phyloP scores from a whole-genome alignment of 2,113 vertebrate species.

The Loxodonta africana region DNA sequence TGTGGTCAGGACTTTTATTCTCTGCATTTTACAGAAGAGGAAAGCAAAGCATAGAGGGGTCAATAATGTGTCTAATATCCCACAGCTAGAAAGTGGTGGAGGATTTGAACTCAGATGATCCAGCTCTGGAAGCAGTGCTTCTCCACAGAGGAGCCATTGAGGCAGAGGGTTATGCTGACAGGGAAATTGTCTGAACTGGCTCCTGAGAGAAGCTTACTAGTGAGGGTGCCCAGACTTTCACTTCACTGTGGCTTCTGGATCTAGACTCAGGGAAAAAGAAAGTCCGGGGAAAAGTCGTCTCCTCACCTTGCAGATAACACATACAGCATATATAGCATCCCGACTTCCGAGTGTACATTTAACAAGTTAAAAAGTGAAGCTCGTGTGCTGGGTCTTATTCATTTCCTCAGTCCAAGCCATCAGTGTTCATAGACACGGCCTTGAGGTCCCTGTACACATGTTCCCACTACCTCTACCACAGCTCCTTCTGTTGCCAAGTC shows the following conservation, averaged over 20 bases:
- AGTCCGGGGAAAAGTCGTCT: neutral
- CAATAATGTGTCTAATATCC: neutral
- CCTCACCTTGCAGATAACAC: neutral
- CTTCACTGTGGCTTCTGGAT: neutral
- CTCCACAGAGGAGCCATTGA: neutral
- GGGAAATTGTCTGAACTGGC: neutral
- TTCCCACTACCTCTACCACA: too few relatives aligned
- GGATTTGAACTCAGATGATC: neutral
- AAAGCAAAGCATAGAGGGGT: neutral
- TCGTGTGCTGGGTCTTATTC: too few relatives aligned
- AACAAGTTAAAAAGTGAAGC: too few relatives aligned
- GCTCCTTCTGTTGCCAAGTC: neutral
- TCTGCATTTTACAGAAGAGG: neutral
- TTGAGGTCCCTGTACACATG: too few relatives aligned
- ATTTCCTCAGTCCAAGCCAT: too few relatives aligned
- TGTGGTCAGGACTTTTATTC: neutral
- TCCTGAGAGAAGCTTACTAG: neutral
- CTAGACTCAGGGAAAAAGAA: neutral
- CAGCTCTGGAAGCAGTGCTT: neutral
- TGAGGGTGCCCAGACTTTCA: neutral
- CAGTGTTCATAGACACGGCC: too few relatives aligned
- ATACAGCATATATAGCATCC: neutral
- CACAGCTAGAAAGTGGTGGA: neutral
- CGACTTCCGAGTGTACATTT: neutral
- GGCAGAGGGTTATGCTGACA: neutral